A percentile compares a stretch with the other conserved stretches of the same genome.
These are phyloP conservation scores for Leptoteleia sp. DNA, from an alignment of 1,140 invertebrate genomes.

Conservation along the genomic window DNA sequence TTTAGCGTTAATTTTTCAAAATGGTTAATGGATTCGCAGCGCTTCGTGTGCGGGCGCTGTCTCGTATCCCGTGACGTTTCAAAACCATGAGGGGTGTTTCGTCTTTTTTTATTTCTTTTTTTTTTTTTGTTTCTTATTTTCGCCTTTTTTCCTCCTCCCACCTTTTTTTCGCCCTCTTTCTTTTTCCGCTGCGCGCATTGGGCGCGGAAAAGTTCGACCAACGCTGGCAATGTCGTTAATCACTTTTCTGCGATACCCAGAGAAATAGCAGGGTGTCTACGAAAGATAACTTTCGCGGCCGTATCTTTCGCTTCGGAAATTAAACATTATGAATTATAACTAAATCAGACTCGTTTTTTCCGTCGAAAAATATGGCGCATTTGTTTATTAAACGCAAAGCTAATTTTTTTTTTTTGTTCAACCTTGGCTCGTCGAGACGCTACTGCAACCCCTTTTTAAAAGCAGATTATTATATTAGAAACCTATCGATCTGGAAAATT, in stretches of 20 bases:
- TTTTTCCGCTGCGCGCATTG: constrained; percentile 60
- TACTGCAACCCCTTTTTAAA: no score
- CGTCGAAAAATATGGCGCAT: no score
- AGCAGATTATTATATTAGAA: no score
- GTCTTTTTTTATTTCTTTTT: constrained; percentile 9
- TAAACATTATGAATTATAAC: no score
- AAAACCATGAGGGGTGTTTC: constrained; percentile 39
- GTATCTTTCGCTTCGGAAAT: no score
- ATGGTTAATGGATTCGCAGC: constrained; percentile 56
- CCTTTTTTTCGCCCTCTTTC: constrained; percentile 10
- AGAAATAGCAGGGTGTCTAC: constrained; percentile 32
- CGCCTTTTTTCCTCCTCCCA: constrained; percentile 10
- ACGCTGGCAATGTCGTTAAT: constrained; percentile 70
- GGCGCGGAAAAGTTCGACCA: constrained; percentile 68
- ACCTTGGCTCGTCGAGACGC: no score
- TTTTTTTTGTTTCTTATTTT: constrained; percentile 2
- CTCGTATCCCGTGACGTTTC: constrained; percentile 45
- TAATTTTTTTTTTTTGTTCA: no score
- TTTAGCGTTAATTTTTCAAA: constrained; percentile 63
- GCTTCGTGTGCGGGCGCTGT: background rate
- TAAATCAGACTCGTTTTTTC: no score
- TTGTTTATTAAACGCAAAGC: no score
- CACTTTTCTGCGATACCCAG: constrained; percentile 60
- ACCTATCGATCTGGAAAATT: no score
- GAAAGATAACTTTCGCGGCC: constrained; percentile 40